Conservation (phyloP, 2,888 invertebrate species). For the Isotomurus palustris region DNA sequence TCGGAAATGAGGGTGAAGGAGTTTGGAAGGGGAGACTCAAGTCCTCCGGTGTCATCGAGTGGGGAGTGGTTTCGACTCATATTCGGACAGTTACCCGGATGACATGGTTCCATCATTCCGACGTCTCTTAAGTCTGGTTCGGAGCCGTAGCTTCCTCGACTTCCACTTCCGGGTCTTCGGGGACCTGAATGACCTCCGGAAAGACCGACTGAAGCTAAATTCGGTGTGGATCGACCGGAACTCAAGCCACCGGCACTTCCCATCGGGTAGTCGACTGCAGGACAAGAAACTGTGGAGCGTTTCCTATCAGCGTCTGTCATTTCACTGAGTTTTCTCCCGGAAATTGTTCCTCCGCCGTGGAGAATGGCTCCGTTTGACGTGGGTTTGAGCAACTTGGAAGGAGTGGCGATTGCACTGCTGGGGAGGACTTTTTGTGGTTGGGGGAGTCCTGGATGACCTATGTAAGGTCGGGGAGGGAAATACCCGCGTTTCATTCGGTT, state of each 20-base stretch:
- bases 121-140: conserved; percentile 63
- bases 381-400: conserved; percentile 65
- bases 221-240: conserved; percentile 39
- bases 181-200: conserved; percentile 5
- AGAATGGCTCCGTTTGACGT: conserved; percentile 79
- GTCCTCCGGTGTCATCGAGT: conserved; percentile 5
- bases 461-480: conserved; percentile 35
- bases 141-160: conserved; percentile 58
- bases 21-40: conserved; percentile 41
- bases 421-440: conserved; percentile 43
- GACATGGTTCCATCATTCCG: conserved; percentile 13
- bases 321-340: conserved; percentile 58
- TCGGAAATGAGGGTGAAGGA: conserved; percentile 48
- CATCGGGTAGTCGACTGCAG: conserved; percentile 19
- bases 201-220: conserved; percentile 15
- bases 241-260: conserved; percentile 19
- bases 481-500: conserved; percentile 45
- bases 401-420: conserved; percentile 28
- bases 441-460: conserved; percentile 26
- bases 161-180: conserved; percentile 22
- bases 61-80: conserved; percentile 4
- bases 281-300: conserved; percentile 32
- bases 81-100: neutral
- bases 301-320: conserved; percentile 30
- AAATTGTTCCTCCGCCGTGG: conserved; percentile 76